Base-by-base conservation (phyloP, 2,888 invertebrate species). In the Physocephala rufipes region DNA sequence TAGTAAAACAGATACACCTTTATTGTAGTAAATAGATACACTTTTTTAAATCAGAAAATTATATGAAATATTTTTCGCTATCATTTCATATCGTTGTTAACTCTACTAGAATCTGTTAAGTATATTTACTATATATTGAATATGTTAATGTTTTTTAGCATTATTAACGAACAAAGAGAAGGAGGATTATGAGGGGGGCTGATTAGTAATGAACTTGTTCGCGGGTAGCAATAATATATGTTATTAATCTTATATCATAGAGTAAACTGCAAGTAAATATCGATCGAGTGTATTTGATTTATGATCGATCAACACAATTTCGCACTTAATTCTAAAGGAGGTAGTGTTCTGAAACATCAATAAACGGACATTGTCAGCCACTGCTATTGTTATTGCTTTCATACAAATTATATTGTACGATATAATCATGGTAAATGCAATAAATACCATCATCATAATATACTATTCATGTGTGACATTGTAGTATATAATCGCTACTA, bases 301-400 rank as follows among this genome's bases (percentile, higher is more conserved):
- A 55, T 55, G 13, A 19, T 5, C 53, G 21, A 55, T 55, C 12
- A 55, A 53, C 53, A 21, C 9, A 3, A 21, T 55, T 55, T 55
- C 53, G 53, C 53, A 55, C 53, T 55, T 55, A 21, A 24, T 21
- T 12, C 21, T 19, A 21, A 12, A 24, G 21, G 53, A 15, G 21
- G 24, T 12, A 12, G 24, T n/a, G 12, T 19, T 9, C n/a, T 16
- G 13, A 49, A 12, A 5, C 49, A 49, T 49, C 53, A 55, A 55
- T 55, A 55, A 55, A 55, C 24, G 19, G 53, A 55, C 21, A 21
- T 55, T 7, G 24, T 55, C n/a, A n/a, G n/a, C n/a, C n/a, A n/a
- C n/a, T 15, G 12, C 4, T 55, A 2, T 24, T 55, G 36, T 36
- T 36, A 9, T 36, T 36, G 36, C 36, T 36, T 36, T 36, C 9